A percentile compares a stretch with the other conserved stretches of the same genome.
These are phyloP conservation scores for Euwallacea similis DNA, from an alignment of 1,140 invertebrate species.

Conservation along the genomic window DNA sequence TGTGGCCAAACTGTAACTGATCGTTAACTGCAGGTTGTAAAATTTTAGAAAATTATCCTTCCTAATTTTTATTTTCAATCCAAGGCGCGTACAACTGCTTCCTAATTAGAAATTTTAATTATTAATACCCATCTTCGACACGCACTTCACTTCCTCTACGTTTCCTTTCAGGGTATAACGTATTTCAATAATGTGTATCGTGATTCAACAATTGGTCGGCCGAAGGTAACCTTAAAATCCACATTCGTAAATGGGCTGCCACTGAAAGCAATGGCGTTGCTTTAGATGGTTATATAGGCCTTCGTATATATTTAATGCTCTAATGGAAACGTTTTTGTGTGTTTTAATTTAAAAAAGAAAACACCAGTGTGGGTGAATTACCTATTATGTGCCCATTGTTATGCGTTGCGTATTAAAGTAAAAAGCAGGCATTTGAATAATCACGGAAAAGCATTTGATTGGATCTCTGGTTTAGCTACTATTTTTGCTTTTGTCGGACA, in stretches of 20 bases:
- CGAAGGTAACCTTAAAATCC: conserved; percentile 20
- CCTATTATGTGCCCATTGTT: too few relatives aligned
- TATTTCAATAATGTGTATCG: neutral
- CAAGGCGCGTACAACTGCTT: neutral
- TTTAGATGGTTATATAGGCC: neutral
- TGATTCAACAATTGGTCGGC: neutral
- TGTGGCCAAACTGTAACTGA: too few relatives aligned
- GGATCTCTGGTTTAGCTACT: neutral
- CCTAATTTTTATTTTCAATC: too few relatives aligned
- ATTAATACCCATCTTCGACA: conserved; percentile 18
- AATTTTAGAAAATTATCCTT: too few relatives aligned
- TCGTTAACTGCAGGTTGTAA: too few relatives aligned
- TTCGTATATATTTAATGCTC: too few relatives aligned
- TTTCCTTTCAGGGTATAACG: neutral
- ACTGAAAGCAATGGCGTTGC: neutral
- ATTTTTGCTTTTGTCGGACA: neutral
- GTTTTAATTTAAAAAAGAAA: too few relatives aligned
- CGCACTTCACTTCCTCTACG: conserved; percentile 17
- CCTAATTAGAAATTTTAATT: conserved; percentile 10
- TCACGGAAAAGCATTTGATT: neutral
- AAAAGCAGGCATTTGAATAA: neutral
- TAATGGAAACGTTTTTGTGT: too few relatives aligned
- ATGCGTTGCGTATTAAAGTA: neutral
- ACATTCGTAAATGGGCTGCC: conserved; percentile 3
- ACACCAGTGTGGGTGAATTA: too few relatives aligned